Conservation (phyloP, 1,140 invertebrate species). For the Drosophila carrolli region DNA sequence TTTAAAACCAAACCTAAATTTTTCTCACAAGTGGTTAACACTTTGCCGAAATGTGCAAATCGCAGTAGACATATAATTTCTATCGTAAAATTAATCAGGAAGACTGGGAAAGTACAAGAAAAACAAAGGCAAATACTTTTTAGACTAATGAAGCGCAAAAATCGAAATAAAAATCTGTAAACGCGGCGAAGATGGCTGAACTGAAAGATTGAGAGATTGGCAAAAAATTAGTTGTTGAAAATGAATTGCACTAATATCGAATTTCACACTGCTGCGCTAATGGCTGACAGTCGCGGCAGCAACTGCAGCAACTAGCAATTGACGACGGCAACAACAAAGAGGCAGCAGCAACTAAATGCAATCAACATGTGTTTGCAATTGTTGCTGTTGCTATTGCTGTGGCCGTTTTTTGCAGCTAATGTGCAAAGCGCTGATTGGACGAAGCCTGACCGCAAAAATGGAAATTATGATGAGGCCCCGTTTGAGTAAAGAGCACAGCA, state of each 20-base stretch:
- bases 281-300: slow-evolving; percentile 60
- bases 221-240: slow-evolving; percentile 80
- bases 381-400: slow-evolving; percentile 34
- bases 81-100: slow-evolving; percentile 42
- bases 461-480: slow-evolving; percentile 80
- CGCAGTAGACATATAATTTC: slow-evolving; percentile 60
- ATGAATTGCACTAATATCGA: slow-evolving; percentile 83
- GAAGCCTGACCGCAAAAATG: slow-evolving; percentile 80
- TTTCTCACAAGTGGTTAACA: no score
- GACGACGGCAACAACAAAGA: slow-evolving; percentile 72
- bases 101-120: neutral
- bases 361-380: slow-evolving; percentile 72
- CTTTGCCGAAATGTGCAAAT: slow-evolving; percentile 58
- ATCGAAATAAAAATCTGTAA: slow-evolving; percentile 43
- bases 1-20: neutral
- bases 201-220: slow-evolving; percentile 54
- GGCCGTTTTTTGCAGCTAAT: slow-evolving; percentile 60
- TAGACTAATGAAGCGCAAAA: slow-evolving; percentile 71
- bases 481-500: slow-evolving; percentile 80
- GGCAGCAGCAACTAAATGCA: slow-evolving; percentile 63
- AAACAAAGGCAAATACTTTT: slow-evolving; percentile 27
- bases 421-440: slow-evolving; percentile 82
- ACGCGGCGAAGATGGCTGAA: slow-evolving; percentile 8
- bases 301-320: slow-evolving; percentile 43
- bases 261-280: slow-evolving; percentile 80